Evolutionary conservation across 2,797 vertebrate genomes (phyloP), one percentile per base, ranked within the genome.

Genomic region (Myotis pilosus): DNA sequence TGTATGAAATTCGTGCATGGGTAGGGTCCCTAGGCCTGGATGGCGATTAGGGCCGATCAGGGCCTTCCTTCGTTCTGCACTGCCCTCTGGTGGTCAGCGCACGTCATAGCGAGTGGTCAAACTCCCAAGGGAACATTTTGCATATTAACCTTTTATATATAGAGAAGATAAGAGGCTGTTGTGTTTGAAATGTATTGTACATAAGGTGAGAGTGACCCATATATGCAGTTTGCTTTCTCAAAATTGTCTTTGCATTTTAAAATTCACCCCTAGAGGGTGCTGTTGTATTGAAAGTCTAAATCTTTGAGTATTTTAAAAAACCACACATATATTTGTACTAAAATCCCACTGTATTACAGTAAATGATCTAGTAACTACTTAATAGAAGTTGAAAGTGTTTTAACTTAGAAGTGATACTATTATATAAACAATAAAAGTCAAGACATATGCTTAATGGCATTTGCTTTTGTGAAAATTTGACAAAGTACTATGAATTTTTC

Each of bases 201-300:
- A 36, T 74, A 49, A 83, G 72, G 3, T 68, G 36, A 64, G 30
- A 74, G 68, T 49, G 44, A 22, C 57, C 23, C 22, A 28, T 13
- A 36, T 66, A 15, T 12, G 38, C 3, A 30, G 6, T 80, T 78
- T 68, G 33, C 23, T 36, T 92, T 95, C 72, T 64, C 22, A 38
- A 80, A 86, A 75, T 74, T 81, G 71, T 81, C 69, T 41, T 68
- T 79, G 76, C 64, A 91, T 41, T 94, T 96, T 91, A 84, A 87
- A 93, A 44, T 47, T 82, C 47, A 13, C 96, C 98, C 96, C 97
- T 97, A 98, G 98, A 94, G 97, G 98, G 96, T 97, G 97, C 96
- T 98, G 62, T 98, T 98, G 98, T 81, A 95, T 96, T 92, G 92
- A 13, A 97, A 96, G 91, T 98, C 41, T 60, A 95, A 91, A 90